Base-by-base conservation (phyloP, 2,797 vertebrate species). In the Alexandromys oeconomus region DNA sequence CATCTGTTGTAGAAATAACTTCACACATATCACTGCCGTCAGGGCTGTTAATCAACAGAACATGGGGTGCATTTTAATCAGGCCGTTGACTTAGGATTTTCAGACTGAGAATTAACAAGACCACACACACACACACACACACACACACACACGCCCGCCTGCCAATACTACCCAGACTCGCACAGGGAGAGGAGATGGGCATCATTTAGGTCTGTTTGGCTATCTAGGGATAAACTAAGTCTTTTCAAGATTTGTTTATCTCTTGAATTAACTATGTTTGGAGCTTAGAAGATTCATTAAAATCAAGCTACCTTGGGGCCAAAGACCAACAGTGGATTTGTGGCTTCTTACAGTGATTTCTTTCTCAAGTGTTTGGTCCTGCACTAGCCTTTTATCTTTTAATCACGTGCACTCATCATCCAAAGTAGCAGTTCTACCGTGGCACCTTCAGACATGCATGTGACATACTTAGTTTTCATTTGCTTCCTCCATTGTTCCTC, bases 1-100 rank as follows among this genome's bases (percentile, higher is more conserved):
- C 92, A 61, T 85, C 31, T 95, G 61, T 61, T 97, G 57, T 63
- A 92, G 92, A 94, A 89, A 89, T 81, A 89, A 96, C 57, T 57
- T 77, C 6, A 19, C 71, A 82, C 40, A 94, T 46, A 96, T 82
- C 12, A 94, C 76, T 65, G 90, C 40, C 79, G 63, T 74, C 14
- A 71, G 12, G 40, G 91, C 51, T 89, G 59, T 87, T 92, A n/a
- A 92, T 54, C 51, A 93, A 46, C 31, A 91, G 57, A 91, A 95
- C 5, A 4, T 79, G 19, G 6, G 7, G 2, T 96, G 27, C 67
- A 93, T 92, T 95, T 92, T 29, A 92, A 63, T 80, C 67, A 88
- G 82, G 67, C 29, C 23, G 40, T 10, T 27, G 69, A 29, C 4
- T 93, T 63, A 82, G 5, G 61, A 31, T 5, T 96, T 86, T 87